phyloP scores from a whole-genome alignment of 1,140 invertebrate species.

The Drosophila sechellia region DNA sequence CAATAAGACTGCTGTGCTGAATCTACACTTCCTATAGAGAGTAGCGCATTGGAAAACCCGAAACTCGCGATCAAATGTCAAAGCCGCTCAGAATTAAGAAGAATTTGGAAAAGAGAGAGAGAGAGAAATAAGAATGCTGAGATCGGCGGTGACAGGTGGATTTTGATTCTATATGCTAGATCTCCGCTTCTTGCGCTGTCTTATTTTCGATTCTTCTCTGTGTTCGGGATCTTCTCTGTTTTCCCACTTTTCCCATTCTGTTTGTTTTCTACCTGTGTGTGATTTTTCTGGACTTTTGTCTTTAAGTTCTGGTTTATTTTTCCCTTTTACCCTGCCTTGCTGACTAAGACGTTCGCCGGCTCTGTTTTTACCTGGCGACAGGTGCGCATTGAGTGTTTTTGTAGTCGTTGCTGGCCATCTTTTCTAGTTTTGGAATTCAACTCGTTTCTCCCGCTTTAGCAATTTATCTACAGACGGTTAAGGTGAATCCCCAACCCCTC shows the following conservation, averaged over 20 bases:
- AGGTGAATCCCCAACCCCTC: slow-evolving; percentile 16
- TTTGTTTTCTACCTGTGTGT: slow-evolving; percentile 57
- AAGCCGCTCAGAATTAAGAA: slow-evolving; percentile 11
- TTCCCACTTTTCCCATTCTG: slow-evolving; percentile 22
- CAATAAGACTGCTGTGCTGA: neutral
- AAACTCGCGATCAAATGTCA: slow-evolving; percentile 33
- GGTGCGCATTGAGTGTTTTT: slow-evolving; percentile 40
- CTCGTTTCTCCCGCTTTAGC: slow-evolving; percentile 31
- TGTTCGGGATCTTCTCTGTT: slow-evolving; percentile 4
- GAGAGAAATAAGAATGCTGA: slow-evolving; percentile 1
- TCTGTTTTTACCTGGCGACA: slow-evolving; percentile 59
- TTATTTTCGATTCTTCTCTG: slow-evolving; percentile 24
- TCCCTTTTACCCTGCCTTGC: slow-evolving; percentile 18
- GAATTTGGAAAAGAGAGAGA: slow-evolving; percentile 3
- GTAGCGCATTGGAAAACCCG: slow-evolving; percentile 11
- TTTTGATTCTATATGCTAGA: slow-evolving; percentile 13
- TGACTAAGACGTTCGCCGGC: slow-evolving; percentile 61
- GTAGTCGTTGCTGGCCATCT: slow-evolving; percentile 5
- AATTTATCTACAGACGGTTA: slow-evolving; percentile 23
- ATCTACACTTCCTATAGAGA: neutral
- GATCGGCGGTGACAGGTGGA: slow-evolving; percentile 51
- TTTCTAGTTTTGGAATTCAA: slow-evolving; percentile 56
- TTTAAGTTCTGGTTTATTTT: slow-evolving; percentile 13
- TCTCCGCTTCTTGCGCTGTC: slow-evolving; percentile 1
- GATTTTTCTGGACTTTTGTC: slow-evolving; percentile 43